These are phyloP conservation scores for Alcedo quadribrachys DNA, from an alignment of 2,797 vertebrate species.

Conservation along the genomic window DNA sequence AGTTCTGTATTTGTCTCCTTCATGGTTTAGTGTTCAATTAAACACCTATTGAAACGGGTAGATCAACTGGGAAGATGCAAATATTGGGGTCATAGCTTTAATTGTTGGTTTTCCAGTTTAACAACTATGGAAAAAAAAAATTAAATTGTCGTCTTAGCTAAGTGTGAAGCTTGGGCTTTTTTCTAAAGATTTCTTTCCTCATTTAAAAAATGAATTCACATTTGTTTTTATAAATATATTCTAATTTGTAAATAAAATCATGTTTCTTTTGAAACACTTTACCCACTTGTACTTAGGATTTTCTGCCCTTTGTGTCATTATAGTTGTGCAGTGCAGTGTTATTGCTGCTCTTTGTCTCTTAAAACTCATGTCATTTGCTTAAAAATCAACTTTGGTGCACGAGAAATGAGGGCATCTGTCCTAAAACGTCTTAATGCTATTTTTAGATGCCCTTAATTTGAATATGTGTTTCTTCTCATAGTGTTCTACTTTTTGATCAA, in stretches of 20 bases:
- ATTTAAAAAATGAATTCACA: not conserved
- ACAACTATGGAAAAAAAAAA: not conserved
- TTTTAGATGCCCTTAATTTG: not conserved
- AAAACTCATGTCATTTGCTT: not conserved
- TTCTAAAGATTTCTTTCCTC: not conserved
- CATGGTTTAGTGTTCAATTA: slow-evolving; percentile 39
- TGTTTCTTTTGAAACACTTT: not conserved
- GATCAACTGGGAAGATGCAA: slow-evolving; percentile 3
- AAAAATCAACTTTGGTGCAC: not conserved
- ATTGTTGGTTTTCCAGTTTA: slow-evolving; percentile 28
- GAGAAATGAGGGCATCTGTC: not conserved
- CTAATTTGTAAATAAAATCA: not conserved
- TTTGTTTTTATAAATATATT: not conserved
- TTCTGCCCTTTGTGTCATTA: not conserved
- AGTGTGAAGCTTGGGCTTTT: not conserved
- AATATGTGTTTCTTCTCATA: not conserved
- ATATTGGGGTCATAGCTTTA: not conserved
- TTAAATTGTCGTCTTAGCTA: not conserved
- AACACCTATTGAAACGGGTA: slow-evolving; percentile 25
- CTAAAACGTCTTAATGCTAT: not conserved
- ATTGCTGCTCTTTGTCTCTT: not conserved
- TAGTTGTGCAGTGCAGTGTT: not conserved
- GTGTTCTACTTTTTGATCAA: not conserved
- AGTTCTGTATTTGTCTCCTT: slow-evolving; percentile 3
- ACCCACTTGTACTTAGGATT: accelerated